Evolutionary conservation across 2,888 invertebrate genomes (phyloP).

Genomic region (Prenolepis imparis): DNA sequence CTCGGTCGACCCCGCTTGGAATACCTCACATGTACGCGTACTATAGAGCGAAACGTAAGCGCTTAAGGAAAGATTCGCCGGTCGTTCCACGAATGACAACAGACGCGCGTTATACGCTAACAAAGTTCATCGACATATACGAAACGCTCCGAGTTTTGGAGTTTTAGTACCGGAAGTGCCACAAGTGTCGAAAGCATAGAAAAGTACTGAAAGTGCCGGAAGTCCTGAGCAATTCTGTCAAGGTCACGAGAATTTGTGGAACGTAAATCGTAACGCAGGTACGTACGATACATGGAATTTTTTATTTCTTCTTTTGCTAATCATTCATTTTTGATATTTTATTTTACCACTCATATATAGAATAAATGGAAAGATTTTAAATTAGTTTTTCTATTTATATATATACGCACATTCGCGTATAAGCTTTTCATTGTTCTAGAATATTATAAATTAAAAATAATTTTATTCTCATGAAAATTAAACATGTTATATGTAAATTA

Average conservation of each 20-base stretch:
- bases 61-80: slow-evolving; percentile 25
- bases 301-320: no score
- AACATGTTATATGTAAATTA: not conserved
- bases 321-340: not conserved
- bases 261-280: slow-evolving; percentile 28
- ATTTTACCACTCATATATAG: not conserved
- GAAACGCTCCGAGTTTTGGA: not conserved
- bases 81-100: slow-evolving; percentile 8
- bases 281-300: not conserved
- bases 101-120: not conserved
- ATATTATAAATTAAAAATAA: not conserved
- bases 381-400: not conserved
- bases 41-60: slow-evolving; percentile 60
- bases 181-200: slow-evolving; percentile 27
- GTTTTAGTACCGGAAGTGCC: slow-evolving; percentile 31
- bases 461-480: not conserved
- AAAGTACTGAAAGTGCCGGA: slow-evolving; percentile 16
- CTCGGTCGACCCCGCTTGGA: slow-evolving; percentile 37
- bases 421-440: not conserved
- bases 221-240: not conserved
- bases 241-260: slow-evolving; percentile 2
- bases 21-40: slow-evolving; percentile 49
- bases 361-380: not conserved
- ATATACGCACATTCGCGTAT: not conserved
- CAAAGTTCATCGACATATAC: slow-evolving; percentile 18